Evolutionary conservation across 2,888 invertebrate species (phyloP).

Genomic region (Onchidella celtica): DNA sequence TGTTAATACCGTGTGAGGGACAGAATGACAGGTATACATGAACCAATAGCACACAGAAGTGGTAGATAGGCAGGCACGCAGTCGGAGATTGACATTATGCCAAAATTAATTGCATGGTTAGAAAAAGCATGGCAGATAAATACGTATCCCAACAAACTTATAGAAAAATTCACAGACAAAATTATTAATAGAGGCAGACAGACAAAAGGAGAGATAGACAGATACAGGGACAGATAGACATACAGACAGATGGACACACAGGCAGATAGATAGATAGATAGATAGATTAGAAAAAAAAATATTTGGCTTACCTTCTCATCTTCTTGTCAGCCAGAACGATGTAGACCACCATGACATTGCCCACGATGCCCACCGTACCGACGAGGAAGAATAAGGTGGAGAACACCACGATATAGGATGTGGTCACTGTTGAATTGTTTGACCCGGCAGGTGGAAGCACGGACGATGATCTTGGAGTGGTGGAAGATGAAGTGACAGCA

Average conservation of each 20-base stretch:
- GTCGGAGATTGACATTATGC: too few species aligned
- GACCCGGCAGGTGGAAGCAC: not conserved
- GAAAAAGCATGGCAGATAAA: too few species aligned
- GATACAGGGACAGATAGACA: not conserved
- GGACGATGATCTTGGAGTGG: not conserved
- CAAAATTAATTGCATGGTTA: too few species aligned
- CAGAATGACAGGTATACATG: too few species aligned
- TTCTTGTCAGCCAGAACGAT: conserved; percentile 76
- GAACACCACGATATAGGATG: conserved; percentile 29
- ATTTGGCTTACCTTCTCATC: conserved; percentile 38
- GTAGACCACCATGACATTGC: conserved; percentile 78
- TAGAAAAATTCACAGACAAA: too few species aligned
- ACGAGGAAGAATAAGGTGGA: conserved; percentile 42
- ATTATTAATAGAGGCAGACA: too few species aligned
- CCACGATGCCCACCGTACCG: conserved; percentile 77
- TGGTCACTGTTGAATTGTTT: not conserved
- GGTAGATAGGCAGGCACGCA: too few species aligned
- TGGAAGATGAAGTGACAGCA: not conserved
- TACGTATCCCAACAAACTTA: too few species aligned
- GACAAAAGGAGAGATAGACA: not conserved
- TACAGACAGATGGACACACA: not conserved
- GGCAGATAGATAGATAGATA: not conserved
- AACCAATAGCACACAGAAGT: too few species aligned
- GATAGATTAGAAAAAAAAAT: not conserved
- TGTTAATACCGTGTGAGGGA: too few species aligned